Conservation (phyloP, 1,140 invertebrate genomes). For the Anoplophora glabripennis region DNA sequence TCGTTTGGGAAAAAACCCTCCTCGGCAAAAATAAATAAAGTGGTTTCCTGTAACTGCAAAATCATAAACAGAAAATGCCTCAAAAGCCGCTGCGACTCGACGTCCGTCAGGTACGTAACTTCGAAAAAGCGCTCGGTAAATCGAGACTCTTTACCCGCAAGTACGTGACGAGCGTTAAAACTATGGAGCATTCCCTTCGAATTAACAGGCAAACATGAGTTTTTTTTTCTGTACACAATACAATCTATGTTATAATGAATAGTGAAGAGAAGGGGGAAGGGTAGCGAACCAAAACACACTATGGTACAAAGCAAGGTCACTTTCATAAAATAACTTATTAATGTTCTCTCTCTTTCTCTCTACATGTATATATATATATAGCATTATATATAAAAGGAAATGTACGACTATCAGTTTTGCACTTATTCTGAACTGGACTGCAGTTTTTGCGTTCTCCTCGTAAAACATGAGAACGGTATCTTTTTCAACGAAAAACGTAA, state of each 20-base stretch:
- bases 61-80: constrained; percentile 9
- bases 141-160: too few species aligned
- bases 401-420: constrained; percentile 33
- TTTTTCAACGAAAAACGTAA: too few species aligned
- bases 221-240: constrained; percentile 28
- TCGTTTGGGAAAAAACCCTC: too few species aligned
- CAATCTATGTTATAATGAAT: constrained; percentile 21
- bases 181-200: neutral
- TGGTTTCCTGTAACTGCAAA: too few species aligned
- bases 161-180: too few species aligned
- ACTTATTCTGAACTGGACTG: constrained; percentile 27
- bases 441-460: neutral
- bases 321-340: constrained; percentile 47
- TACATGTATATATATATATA: constrained; percentile 43
- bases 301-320: constrained; percentile 49
- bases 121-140: constrained; percentile 3
- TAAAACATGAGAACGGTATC: too few species aligned
- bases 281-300: constrained; percentile 40
- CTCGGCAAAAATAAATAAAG: too few species aligned
- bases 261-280: constrained; percentile 11
- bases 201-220: constrained; percentile 25
- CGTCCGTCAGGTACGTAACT: constrained; percentile 4
- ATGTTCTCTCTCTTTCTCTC: constrained; percentile 26
- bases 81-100: constrained; percentile 11
- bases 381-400: constrained; percentile 35